phyloP scores from a whole-genome alignment of 2,113 vertebrate genomes.

The Poeciliopsis occidentalis region DNA sequence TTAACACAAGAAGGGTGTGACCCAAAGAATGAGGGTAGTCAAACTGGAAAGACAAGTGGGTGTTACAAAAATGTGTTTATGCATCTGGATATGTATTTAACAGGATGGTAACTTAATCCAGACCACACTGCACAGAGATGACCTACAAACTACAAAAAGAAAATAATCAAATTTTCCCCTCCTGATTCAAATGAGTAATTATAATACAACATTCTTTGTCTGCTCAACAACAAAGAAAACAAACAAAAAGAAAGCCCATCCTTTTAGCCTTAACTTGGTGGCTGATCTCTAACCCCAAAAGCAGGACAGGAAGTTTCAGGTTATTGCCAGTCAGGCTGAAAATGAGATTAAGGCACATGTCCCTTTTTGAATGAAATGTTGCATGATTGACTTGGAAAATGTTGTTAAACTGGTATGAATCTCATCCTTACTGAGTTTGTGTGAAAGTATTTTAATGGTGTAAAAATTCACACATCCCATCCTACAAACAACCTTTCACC shows the following conservation, averaged over 20 bases:
- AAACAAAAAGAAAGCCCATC: background rate
- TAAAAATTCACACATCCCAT: background rate
- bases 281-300: conserved; percentile 14
- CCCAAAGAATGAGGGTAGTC: conserved; percentile 61
- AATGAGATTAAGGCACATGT: conserved; percentile 1
- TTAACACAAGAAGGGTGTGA: conserved; percentile 38
- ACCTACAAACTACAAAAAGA: background rate
- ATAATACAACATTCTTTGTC: conserved; percentile 21
- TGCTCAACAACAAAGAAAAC: conserved; percentile 12
- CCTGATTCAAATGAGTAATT: background rate
- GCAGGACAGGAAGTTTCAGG: conserved; percentile 1
- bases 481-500: background rate
- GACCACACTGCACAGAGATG: background rate
- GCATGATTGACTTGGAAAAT: conserved; percentile 5
- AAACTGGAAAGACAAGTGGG: conserved; percentile 74
- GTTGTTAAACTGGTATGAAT: conserved; percentile 9
- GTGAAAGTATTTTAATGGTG: background rate
- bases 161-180: too few species aligned
- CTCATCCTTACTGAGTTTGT: conserved; percentile 20
- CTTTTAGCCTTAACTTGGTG: conserved; percentile 6
- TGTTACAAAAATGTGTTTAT: conserved; percentile 56
- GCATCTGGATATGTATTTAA: conserved; percentile 33
- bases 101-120: conserved; percentile 35
- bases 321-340: conserved; percentile 1
- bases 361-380: background rate